These are phyloP conservation scores for Trinectes maculatus DNA, from an alignment of 2,113 vertebrate genomes.

Conservation along the genomic window DNA sequence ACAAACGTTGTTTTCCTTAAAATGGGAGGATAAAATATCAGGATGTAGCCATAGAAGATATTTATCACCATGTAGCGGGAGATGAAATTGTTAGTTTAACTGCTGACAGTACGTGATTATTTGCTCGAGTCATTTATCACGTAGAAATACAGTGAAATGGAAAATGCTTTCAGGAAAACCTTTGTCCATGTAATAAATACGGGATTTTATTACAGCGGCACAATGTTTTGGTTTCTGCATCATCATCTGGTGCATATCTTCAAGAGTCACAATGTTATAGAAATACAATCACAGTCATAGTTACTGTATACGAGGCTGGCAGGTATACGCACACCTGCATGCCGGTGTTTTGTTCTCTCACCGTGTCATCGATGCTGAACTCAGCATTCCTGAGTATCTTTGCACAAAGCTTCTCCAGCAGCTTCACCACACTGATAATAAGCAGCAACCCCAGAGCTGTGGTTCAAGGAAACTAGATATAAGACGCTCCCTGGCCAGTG, in stretches of 20 bases:
- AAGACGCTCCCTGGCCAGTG: constrained; percentile 15
- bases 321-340: neutral
- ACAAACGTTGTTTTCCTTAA: constrained; percentile 12
- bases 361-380: constrained; percentile 18
- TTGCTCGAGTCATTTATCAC: neutral
- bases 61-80: neutral
- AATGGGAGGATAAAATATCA: neutral
- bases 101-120: neutral
- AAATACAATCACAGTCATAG: neutral
- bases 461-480: constrained; percentile 30
- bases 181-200: neutral
- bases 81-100: neutral
- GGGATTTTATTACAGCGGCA: neutral
- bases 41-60: neutral
- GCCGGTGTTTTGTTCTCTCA: constrained; percentile 2
- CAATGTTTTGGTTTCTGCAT: neutral
- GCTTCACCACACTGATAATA: neutral
- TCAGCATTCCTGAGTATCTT: constrained; percentile 18
- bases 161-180: neutral
- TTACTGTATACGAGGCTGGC: neutral
- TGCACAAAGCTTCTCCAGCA: neutral
- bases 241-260: neutral
- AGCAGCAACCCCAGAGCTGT: constrained; percentile 10
- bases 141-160: neutral
- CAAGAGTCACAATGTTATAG: neutral